Base-by-base conservation (phyloP, 2,113 vertebrate genomes). In the Herpetotheres cachinnans region DNA sequence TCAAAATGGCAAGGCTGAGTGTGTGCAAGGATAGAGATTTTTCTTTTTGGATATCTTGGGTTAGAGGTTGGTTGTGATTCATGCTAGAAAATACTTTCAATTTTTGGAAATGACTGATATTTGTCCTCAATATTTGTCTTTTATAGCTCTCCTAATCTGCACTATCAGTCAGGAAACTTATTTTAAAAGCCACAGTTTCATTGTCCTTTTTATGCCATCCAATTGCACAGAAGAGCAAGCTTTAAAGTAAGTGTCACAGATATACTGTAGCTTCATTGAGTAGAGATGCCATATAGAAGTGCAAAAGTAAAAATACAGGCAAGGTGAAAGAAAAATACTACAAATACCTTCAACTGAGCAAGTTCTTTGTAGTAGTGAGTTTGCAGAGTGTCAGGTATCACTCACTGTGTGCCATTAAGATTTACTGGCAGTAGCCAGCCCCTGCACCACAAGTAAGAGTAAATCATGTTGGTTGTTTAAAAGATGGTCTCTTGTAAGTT, bases 151-250 rank as follows among this genome's bases (percentile, higher is more conserved):
- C 93, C 89, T 74, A 97, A 94, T 93, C 70, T 54, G 54, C 52
- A 82, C 30, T 92, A 72, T 85, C 96, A 93, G 94, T 90, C 89
- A 80, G 96, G 94, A 97, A 97, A 84, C 55, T 71, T 88, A 76
- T 86, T 97, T 98, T 93, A 87, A 96, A 97, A 98, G 96, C 93
- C 92, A 94, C 94, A 82, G 82, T 96, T 92, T 97, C 86, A 42
- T 52, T 83, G 93, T 93, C 94, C 87, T 91, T 96, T 97, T 94
- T 50, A 6, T 95, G 93, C 94, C 95, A 87, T 90, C 44, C 74
- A 58, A 4, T 32, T 73, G 61, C 30, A 50, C 42, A 58, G 72
- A 80, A 50, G 47, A 92, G 32, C 69, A 80, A 72, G 72, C 80
- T 95, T 89, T 67, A 70, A 89, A 79, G 74, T 34, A 54, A 69